Percentiles rank a stretch among this genome's conserved stretches.
These are phyloP conservation scores for Solea senegalensis DNA, from an alignment of 2,113 vertebrate genomes.

Conservation along the genomic window DNA sequence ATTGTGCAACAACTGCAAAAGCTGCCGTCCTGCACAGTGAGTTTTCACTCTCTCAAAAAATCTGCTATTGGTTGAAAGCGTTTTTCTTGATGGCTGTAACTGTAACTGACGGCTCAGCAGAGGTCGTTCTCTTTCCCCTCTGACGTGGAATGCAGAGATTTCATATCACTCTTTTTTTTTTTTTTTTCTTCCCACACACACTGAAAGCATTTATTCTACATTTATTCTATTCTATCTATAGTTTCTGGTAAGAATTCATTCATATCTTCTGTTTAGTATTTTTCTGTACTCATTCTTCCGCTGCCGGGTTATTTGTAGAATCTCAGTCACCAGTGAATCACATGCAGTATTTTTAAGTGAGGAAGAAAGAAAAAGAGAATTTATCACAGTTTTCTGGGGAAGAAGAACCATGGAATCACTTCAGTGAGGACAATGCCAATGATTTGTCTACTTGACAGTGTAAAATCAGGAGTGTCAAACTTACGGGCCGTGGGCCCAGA, in stretches of 20 bases:
- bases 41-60: too few species aligned
- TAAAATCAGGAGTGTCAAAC: too few species aligned
- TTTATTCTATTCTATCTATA: too few species aligned
- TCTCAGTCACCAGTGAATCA: slow-evolving; percentile 22
- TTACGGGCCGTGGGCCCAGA: too few species aligned
- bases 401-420: too few species aligned
- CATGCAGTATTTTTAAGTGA: not conserved
- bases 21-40: too few species aligned
- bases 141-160: slow-evolving; percentile 32
- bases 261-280: not conserved
- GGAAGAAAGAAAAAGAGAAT: too few species aligned
- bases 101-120: not conserved
- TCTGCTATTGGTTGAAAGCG: too few species aligned
- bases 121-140: not conserved
- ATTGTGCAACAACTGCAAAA: slow-evolving; percentile 42
- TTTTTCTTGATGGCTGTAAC: not conserved
- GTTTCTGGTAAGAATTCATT: slow-evolving; percentile 11
- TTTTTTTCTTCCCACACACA: not conserved
- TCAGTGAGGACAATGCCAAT: too few species aligned
- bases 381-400: too few species aligned
- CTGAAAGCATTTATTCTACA: not conserved
- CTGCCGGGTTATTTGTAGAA: not conserved
- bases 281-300: not conserved
- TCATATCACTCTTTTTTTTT: slow-evolving; percentile 1
- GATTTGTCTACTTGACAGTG: too few species aligned